Evolutionary conservation across 2,797 vertebrate species (phyloP).

Genomic region (Sebastes paucispinis): DNA sequence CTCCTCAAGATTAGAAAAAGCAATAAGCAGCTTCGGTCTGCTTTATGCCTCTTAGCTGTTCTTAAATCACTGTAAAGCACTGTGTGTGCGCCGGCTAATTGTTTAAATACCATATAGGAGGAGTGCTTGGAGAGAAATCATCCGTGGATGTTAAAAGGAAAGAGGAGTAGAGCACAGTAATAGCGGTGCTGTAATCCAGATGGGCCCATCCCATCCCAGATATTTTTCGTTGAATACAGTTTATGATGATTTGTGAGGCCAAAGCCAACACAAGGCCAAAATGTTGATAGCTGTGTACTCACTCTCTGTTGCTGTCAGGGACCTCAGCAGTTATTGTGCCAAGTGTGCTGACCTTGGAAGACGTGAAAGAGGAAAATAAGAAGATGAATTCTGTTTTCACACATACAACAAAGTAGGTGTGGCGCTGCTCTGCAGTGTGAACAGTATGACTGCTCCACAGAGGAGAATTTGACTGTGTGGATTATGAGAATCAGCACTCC

Average conservation of each 20-base stretch:
- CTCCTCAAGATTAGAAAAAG: constrained; percentile 4
- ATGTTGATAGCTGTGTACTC: constrained; percentile 50
- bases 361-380: background rate
- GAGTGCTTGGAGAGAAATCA: constrained; percentile 25
- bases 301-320: constrained; percentile 35
- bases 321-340: constrained; percentile 46
- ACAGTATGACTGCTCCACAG: background rate
- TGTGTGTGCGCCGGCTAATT: background rate
- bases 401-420: background rate
- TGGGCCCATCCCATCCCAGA: background rate
- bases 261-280: constrained; percentile 45
- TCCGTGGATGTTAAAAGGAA: background rate
- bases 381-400: background rate
- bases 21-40: background rate
- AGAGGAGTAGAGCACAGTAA: background rate
- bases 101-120: constrained; percentile 27
- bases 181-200: constrained; percentile 16
- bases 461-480: background rate
- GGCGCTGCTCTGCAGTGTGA: background rate
- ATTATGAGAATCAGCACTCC: background rate
- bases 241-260: constrained; percentile 54
- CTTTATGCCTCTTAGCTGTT: constrained; percentile 3
- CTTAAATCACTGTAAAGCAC: constrained; percentile 27
- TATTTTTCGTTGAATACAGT: constrained; percentile 36
- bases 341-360: constrained; percentile 47